These are phyloP conservation scores for Caenorhabditis macrosperma DNA, from an alignment of 2,888 invertebrate species.

Conservation along the genomic window DNA sequence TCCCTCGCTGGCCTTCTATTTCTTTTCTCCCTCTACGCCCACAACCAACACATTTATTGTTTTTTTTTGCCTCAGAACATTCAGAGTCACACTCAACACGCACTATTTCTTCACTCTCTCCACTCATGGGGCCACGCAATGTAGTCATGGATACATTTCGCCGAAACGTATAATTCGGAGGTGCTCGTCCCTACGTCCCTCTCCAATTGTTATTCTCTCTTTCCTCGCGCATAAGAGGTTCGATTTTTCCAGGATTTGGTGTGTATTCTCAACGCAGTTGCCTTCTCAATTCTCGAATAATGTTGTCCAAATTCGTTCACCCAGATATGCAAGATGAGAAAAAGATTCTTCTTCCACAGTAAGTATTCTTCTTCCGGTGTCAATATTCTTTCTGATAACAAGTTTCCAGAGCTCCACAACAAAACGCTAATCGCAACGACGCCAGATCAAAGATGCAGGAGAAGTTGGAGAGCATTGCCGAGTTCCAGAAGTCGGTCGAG, in stretches of 20 bases:
- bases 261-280: no score
- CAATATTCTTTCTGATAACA: no score
- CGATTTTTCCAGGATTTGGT: no score
- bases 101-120: neutral
- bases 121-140: neutral
- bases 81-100: no score
- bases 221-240: neutral
- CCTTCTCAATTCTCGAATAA: neutral
- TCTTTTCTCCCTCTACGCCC: no score
- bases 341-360: neutral
- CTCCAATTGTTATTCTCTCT: neutral
- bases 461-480: neutral
- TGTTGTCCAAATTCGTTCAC: neutral
- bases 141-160: slow-evolving; percentile 16
- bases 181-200: neutral
- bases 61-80: no score
- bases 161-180: neutral
- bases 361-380: neutral
- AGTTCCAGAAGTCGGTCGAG: neutral
- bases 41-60: no score
- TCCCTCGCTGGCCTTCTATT: no score
- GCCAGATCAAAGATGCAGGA: no score
- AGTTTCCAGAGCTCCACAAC: neutral
- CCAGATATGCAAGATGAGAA: neutral
- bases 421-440: no score